A percentile compares a stretch with the other conserved stretches of the same genome.
Evolutionary conservation across 64 coral and sea anemone species (phyloP).

Genomic region (Montipora sp.): DNA sequence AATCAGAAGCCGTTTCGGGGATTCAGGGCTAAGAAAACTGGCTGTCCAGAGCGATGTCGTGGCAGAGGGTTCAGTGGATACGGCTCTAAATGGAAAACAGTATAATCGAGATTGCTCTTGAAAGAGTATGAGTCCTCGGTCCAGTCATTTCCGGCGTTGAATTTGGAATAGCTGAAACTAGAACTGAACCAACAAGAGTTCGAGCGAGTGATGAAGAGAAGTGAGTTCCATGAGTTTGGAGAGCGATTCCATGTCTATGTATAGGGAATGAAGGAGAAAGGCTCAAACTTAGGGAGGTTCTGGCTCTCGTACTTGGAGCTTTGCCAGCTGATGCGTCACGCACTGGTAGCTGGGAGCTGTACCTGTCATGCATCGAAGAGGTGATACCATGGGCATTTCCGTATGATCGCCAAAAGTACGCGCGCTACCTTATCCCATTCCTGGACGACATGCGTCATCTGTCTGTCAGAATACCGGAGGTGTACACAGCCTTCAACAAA

Average conservation of each 20-base stretch:
- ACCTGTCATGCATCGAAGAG: conserved; percentile 61
- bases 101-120: conserved; percentile 11
- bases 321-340: conserved; percentile 45
- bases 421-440: conserved; percentile 48
- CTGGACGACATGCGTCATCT: conserved; percentile 46
- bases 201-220: conserved; percentile 12
- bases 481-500: conserved; percentile 32
- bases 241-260: conserved; percentile 36
- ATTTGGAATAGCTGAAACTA: conserved; percentile 38
- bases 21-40: neutral
- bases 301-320: conserved; percentile 29
- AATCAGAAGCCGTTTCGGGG: conserved; percentile 15
- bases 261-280: too few species aligned
- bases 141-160: neutral
- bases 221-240: neutral
- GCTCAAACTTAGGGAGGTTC: too few species aligned
- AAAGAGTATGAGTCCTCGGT: conserved; percentile 43
- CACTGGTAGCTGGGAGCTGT: conserved; percentile 48
- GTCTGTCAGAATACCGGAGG: conserved; percentile 25
- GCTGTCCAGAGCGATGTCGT: conserved; percentile 17
- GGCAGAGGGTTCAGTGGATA: conserved; percentile 59
- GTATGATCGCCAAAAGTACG: conserved; percentile 50
- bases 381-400: conserved; percentile 57
- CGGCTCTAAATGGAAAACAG: conserved; percentile 25
- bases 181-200: conserved; percentile 29